A percentile compares a stretch with the other conserved stretches of the same genome.
Conservation (phyloP, 2,797 vertebrate species). For the Acanthis flammea region DNA sequence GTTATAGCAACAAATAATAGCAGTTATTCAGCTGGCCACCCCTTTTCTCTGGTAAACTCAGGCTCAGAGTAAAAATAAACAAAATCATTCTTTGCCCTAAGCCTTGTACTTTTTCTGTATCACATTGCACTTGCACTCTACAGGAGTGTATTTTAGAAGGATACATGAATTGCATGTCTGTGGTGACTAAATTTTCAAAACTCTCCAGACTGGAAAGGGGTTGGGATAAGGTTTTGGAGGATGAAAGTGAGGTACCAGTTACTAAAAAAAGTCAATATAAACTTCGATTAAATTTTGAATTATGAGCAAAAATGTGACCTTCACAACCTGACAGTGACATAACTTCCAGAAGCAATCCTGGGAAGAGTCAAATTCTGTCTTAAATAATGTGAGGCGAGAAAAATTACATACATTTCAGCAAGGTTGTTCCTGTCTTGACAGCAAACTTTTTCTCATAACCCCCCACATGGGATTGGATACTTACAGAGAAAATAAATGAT, state of each 20-base stretch:
- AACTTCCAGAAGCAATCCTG: not conserved
- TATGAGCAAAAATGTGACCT: not conserved
- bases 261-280: not conserved
- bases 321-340: not conserved
- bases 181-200: not conserved
- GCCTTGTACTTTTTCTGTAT: not conserved
- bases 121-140: not conserved
- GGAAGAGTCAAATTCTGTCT: not conserved
- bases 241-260: not conserved
- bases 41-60: not conserved
- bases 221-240: not conserved
- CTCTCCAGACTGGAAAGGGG: not conserved
- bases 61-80: not conserved
- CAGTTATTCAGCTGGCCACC: not conserved
- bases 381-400: not conserved
- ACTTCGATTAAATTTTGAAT: not conserved
- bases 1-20: not conserved
- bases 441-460: not conserved
- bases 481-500: not conserved
- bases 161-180: not conserved
- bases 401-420: not conserved
- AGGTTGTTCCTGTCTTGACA: not conserved
- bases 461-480: not conserved
- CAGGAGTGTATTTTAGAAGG: not conserved
- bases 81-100: not conserved